Percentiles rank a stretch among this genome's conserved stretches.
Evolutionary conservation across 2,888 invertebrate genomes (phyloP).

Genomic region (Lepetodrilus schrolli): DNA sequence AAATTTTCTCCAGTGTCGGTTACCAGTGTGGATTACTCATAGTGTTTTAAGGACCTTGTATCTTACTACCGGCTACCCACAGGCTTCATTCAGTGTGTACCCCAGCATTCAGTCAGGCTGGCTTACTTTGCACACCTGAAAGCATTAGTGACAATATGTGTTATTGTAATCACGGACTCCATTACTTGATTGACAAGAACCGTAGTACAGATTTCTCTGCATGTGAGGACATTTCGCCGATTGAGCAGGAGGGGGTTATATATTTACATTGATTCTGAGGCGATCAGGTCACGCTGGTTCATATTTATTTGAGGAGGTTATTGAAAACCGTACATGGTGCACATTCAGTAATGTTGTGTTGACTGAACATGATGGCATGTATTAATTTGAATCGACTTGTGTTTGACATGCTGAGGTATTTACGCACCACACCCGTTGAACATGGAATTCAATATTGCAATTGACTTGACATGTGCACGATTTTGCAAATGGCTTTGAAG

Average conservation of each 20-base stretch:
- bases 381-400: not conserved
- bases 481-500: slow-evolving; percentile 2
- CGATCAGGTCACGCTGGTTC: not conserved
- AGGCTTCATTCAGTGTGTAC: too few relatives aligned
- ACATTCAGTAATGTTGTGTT: not conserved
- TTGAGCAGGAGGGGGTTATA: not conserved
- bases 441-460: not conserved
- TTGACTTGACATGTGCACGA: not conserved
- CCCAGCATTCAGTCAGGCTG: too few relatives aligned
- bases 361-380: not conserved
- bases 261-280: not conserved
- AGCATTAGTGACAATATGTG: not conserved
- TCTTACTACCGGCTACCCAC: too few relatives aligned
- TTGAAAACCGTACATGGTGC: not conserved
- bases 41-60: too few relatives aligned
- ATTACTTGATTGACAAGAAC: not conserved
- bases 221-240: not conserved
- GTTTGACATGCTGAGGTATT: not conserved
- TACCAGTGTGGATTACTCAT: too few relatives aligned
- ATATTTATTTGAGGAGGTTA: not conserved
- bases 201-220: too few relatives aligned
- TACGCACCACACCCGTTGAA: not conserved
- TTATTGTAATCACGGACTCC: not conserved
- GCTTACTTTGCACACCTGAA: not conserved
- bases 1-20: too few relatives aligned